Evolutionary conservation across 2,888 invertebrate species (phyloP).

Genomic region (Synanthedon formicaeformis): DNA sequence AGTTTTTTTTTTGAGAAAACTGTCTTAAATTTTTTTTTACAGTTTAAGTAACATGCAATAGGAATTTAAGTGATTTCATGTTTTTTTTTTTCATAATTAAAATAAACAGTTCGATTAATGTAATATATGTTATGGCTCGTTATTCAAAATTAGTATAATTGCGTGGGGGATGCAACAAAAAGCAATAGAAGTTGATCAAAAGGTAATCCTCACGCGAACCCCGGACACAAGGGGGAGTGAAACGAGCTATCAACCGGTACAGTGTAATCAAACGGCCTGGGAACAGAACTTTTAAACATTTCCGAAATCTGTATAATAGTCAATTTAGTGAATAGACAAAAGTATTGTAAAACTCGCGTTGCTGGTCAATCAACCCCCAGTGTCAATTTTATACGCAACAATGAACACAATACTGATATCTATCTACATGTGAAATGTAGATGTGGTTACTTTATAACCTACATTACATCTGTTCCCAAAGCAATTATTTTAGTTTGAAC

Average conservation of each 20-base stretch:
- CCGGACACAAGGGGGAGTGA: constrained; percentile 28
- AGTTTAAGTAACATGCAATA: no score
- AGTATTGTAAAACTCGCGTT: constrained; percentile 40
- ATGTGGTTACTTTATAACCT: no score
- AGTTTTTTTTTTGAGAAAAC: no score
- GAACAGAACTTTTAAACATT: constrained; percentile 56
- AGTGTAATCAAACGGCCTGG: constrained; percentile 32
- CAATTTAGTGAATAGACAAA: constrained; percentile 49
- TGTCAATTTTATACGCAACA: constrained; percentile 34
- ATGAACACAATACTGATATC: constrained; percentile 28
- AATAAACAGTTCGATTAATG: no score
- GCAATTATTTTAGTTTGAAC: no score
- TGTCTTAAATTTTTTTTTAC: no score
- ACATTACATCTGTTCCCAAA: no score
- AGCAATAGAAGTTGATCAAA: constrained; percentile 5
- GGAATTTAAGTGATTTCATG: no score
- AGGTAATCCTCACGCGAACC: constrained; percentile 9
- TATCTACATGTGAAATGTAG: not conserved
- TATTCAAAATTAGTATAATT: constrained; percentile 2
- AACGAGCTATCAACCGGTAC: constrained; percentile 30
- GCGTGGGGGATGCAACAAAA: constrained; percentile 1
- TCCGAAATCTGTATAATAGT: constrained; percentile 45
- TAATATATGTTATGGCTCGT: not conserved
- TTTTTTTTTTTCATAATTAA: no score
- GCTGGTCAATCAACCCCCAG: constrained; percentile 15